phyloP scores from a whole-genome alignment of 2,888 invertebrate species.

The Tanytarsus gracilentus region DNA sequence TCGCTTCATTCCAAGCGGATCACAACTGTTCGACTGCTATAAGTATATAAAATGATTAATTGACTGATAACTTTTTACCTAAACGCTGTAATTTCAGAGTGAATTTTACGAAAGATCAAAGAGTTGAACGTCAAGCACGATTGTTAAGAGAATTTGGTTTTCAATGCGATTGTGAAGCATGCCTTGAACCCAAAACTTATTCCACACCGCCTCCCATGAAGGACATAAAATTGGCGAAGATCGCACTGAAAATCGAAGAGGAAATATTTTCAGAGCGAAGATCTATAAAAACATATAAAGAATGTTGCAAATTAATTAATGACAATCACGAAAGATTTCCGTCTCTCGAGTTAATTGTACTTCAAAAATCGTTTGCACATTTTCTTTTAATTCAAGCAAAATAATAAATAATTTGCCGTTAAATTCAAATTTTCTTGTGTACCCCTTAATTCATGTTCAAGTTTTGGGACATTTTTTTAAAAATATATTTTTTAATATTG shows the following conservation, averaged over 20 bases:
- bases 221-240: background rate
- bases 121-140: conserved; percentile 39
- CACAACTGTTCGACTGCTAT: conserved; percentile 72
- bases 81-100: background rate
- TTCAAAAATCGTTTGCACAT: background rate
- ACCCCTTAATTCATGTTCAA: too few species aligned
- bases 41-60: conserved; percentile 50
- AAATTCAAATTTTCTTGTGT: background rate
- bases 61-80: background rate
- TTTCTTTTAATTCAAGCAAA: background rate
- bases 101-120: background rate
- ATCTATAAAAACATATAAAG: background rate
- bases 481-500: too few species aligned
- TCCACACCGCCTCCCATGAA: conserved; percentile 44
- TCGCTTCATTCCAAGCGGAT: conserved; percentile 59
- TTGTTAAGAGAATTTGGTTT: conserved; percentile 72
- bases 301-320: background rate
- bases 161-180: conserved; percentile 66
- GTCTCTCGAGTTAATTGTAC: background rate
- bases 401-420: background rate
- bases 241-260: background rate
- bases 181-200: conserved; percentile 53
- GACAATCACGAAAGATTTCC: background rate
- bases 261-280: background rate
- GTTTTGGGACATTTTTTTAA: too few species aligned